Base-by-base conservation (phyloP, 1,140 invertebrate species). In the Telenomus remus region DNA sequence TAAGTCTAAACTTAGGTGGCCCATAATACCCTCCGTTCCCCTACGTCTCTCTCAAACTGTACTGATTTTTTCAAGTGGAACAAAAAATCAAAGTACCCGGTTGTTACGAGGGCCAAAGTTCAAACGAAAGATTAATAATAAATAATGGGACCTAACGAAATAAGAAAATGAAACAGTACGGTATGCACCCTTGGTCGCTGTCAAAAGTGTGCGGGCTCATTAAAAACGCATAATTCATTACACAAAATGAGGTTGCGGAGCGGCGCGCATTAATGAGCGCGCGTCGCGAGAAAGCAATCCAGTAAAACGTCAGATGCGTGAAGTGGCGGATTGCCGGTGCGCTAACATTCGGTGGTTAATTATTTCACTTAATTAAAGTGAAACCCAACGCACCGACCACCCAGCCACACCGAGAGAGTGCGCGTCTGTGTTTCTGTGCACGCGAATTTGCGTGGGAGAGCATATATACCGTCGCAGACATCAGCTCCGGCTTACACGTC, bases 291-390 rank as follows among this genome's bases (percentile, higher is more conserved):
- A 70, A 37, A 65, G 65, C 61, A 74, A 74, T 78, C 54, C 65
- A 43, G 70, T 13, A 50, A 65, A 74, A 78, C 61, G 70, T 78
- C 70, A 51, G 60, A 27, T 71, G 77, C 77, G 77, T 73, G 69
- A 76, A 79, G 68, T 66, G 69, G 55, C 57, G 73, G 64, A 76
- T 76, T 73, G 73, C 70, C 69, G 69, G 69, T 63, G 49, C 66
- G 65, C 65, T 69, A 78, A 70, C 68, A 65, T 69, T 76, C 54
- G 72, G 68, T 16, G 77, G 70, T 78, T 78, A 78, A 78, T 78
- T 78, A 78, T 78, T 78, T 73, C 70, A 60, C 76, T 73, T 78
- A 74, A 78, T 78, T 78, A 74, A 78, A 78, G 66, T 78, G 70
- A 78, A 78, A 74, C 71, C 66, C 70, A 59, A 60, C 68, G 48